Base-by-base conservation (phyloP, 2,113 vertebrate genomes). In the Sisor rabdophorus region DNA sequence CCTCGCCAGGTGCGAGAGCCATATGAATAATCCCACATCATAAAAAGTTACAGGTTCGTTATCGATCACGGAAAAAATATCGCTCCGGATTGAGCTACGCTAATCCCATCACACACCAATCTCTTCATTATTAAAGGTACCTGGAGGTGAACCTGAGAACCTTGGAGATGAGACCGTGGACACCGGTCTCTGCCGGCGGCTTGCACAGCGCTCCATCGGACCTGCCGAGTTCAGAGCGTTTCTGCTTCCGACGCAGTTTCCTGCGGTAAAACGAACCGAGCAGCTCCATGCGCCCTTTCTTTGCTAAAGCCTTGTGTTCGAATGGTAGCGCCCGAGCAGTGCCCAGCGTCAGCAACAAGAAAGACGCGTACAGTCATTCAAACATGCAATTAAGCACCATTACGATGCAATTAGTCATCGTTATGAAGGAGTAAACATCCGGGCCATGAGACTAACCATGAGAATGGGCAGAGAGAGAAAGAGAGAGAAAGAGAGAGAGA, bases 91-190 rank as follows among this genome's bases (percentile, higher is more conserved):
- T 16, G 11, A 44, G 15, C 9, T 13, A 67, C 19, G 13, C 64
- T 26, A 26, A 28, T 26, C 24, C 47, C 17, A 10, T 20, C 47
- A 48, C 15, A 67, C 20, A 24, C n/a, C 19, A 52, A 19, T 69
- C 32, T 47, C 52, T 36, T 1, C 2, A 26, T 2, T 13, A 36
- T 71, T 64, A 9, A 8, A 44, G 40, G 40, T 44, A 78, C 47
- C 68, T 91, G 82, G 84, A 52, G 11, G 90, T 89, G 82, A 92
- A 90, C 73, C 90, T 83, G 75, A 93, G 88, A 73, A 93, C 87
- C 78, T 80, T 89, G 69, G 88, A 89, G 72, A 92, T 88, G 77
- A 93, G 78, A 15, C 90, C 83, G 76, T 85, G 82, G 55, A 86
- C 58, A 16, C 83, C 86, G 75, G 78, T 72, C 48, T 91, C 87